phyloP scores from a whole-genome alignment of 2,888 invertebrate species.

The Parascotia fuliginaria region DNA sequence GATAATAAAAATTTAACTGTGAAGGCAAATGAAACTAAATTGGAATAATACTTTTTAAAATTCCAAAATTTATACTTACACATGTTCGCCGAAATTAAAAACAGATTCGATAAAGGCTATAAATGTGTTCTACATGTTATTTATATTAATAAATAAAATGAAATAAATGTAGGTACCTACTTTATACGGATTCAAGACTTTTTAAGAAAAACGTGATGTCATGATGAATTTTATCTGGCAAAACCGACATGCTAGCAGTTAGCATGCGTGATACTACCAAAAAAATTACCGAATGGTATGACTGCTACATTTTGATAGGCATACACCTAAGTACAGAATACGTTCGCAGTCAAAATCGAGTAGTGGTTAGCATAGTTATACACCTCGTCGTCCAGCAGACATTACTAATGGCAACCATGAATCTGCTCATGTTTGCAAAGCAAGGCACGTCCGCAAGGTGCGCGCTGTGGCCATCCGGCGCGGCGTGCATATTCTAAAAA shows the following conservation, averaged over 20 bases:
- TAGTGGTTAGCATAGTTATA: not conserved
- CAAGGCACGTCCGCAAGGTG: slow-evolving; percentile 55
- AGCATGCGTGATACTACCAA: too few species aligned
- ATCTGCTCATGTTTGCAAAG: slow-evolving; percentile 48
- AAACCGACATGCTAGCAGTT: too few species aligned
- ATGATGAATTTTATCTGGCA: too few species aligned
- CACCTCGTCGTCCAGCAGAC: slow-evolving; percentile 19
- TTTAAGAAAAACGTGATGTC: too few species aligned
- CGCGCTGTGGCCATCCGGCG: slow-evolving; percentile 57
- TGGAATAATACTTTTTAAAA: slow-evolving; percentile 16
- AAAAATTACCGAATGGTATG: too few species aligned
- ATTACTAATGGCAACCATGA: slow-evolving; percentile 42
- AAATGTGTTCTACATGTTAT: not conserved
- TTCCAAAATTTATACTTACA: slow-evolving; percentile 12
- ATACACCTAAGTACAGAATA: too few species aligned
- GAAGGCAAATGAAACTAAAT: slow-evolving; percentile 22
- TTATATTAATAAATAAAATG: not conserved
- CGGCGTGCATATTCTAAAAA: slow-evolving; percentile 52
- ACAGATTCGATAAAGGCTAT: slow-evolving; percentile 1
- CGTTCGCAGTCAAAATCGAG: not conserved
- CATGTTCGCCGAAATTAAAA: slow-evolving; percentile 6
- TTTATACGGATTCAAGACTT: too few species aligned
- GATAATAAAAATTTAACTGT: slow-evolving; percentile 29
- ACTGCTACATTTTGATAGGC: too few species aligned
- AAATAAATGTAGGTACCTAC: not conserved